Base-by-base conservation (phyloP, 53 echinoderm and acorn worm species). In the Echinarachnius parma region DNA sequence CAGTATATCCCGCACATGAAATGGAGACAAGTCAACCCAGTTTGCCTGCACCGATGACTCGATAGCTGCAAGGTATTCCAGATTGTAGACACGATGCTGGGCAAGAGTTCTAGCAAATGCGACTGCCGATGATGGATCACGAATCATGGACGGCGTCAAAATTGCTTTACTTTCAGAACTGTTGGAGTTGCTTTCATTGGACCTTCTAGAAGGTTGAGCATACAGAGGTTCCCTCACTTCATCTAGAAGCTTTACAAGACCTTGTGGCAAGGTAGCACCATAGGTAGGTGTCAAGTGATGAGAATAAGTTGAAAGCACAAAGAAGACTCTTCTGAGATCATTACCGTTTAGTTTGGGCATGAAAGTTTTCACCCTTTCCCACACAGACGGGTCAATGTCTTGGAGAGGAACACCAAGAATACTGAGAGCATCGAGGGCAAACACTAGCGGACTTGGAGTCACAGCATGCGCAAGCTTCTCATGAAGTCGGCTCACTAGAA, bases 261-360 rank as follows among this genome's bases (percentile, higher is more conserved):
- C 34, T 20, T 53, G 26, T 9, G 66, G 66, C 22, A 34, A 33
- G 19, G 50, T 29, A 5, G n/a, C 29, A 31, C 4, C 5, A 19
- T 10, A 50, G 13, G 15, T 50, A 9, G 70, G 70, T n/a, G 30
- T 33, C 10, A 69, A 34, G 34, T 34, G 52, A 22, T 50, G 20
- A 5, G 70, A 69, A 26, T 33, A 69, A 9, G 33, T n/a, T 4
- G 70, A 53, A 18, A 69, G 70, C 24, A 69, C 70, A 53, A 69
- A 69, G 70, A 69, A 69, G 4, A 69, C 70, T 23, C 70, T 69
- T 25, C 70, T 20, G 4, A 69, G 53, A 53, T 69, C 70, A 35
- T 69, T 50, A 14, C 70, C 70, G 1, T 32, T 53, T 25, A 69
- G 16, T 10, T 53, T 69, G 31, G 70, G 70, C 70, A 69, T 69